These are phyloP conservation scores for Eurypyga helias DNA, from an alignment of 2,113 vertebrate genomes.

Conservation along the genomic window DNA sequence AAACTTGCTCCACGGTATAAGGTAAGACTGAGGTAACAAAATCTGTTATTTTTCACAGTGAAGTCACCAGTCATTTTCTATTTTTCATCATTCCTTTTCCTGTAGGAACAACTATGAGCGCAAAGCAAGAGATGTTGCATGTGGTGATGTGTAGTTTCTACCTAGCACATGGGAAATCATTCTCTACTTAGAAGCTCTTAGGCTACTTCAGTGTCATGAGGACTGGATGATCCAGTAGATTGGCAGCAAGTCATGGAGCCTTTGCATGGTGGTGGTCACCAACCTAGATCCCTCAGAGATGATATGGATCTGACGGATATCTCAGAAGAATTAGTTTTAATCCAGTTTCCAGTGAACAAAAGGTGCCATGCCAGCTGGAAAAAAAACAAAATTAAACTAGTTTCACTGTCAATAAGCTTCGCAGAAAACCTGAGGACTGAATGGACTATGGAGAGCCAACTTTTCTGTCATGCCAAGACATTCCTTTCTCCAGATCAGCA, in stretches of 20 bases:
- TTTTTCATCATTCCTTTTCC: background rate
- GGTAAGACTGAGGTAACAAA: conserved; percentile 71
- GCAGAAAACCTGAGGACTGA: background rate
- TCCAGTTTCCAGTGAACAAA: background rate
- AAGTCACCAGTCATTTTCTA: background rate
- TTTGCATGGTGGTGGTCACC: background rate
- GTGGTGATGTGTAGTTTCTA: background rate
- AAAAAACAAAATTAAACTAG: background rate
- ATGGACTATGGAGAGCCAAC: background rate
- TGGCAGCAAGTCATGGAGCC: background rate
- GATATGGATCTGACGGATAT: background rate
- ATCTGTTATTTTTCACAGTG: background rate
- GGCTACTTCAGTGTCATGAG: background rate
- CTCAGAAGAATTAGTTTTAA: background rate
- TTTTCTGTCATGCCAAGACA: background rate
- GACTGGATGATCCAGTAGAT: background rate
- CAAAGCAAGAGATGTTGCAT: background rate
- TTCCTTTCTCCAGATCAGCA: background rate
- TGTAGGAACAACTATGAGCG: background rate
- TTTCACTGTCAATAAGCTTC: background rate
- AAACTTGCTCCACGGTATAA: conserved; percentile 92
- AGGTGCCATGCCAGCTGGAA: background rate
- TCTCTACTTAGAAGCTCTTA: background rate
- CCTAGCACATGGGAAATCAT: background rate
- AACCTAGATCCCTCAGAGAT: background rate